Evolutionary conservation across 2,888 invertebrate genomes (phyloP), one percentile per base, ranked within the genome.

Genomic region (Asteroscopus sphinx): DNA sequence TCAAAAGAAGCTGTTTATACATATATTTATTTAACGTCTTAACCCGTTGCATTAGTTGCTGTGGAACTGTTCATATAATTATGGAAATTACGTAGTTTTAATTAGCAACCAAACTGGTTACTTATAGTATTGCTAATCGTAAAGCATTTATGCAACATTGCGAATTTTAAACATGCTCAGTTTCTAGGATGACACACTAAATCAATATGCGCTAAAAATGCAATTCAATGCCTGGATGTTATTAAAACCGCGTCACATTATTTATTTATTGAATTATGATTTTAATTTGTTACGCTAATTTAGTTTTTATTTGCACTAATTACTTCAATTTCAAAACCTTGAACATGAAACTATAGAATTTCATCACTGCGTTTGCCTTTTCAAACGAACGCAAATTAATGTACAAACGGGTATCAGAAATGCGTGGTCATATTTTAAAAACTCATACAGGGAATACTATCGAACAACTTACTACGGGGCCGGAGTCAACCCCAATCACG

Each of bases 251-350:
- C 40, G 8, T 45, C 49, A 36, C 37, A 58, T 21, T 40, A 46
- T 41, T 41, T 47, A 17, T 44, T 39, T 55, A 28, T n/a, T n/a
- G 36, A 21, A 37, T 28, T 30, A 26, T 15, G 32, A 9, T 66
- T 66, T 37, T 36, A 57, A 41, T 37, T n/a, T 13, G 13, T 37
- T 45, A 33, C 36, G 36, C 13, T 13, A 46, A 32, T 35, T n/a
- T 36, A 15, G 11, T 39, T 47, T 55, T 37, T 21, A 65, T 61
- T 53, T 60, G 33, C 45, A 35, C 37, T 40, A 8, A 69, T 62
- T 48, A 46, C 21, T 49, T 40, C 17, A 46, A 54, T 39, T 39
- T 30, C 7, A 59, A 57, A 59, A 39, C 67, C 52, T 72, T 73
- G 58, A 66, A 53, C 57, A 32, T 37, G 16, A 54, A 48, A 41